Percentiles rank a stretch among this genome's conserved stretches.
These are phyloP conservation scores for Oxyura jamaicensis DNA, from an alignment of 2,113 vertebrate genomes.

Conservation along the genomic window DNA sequence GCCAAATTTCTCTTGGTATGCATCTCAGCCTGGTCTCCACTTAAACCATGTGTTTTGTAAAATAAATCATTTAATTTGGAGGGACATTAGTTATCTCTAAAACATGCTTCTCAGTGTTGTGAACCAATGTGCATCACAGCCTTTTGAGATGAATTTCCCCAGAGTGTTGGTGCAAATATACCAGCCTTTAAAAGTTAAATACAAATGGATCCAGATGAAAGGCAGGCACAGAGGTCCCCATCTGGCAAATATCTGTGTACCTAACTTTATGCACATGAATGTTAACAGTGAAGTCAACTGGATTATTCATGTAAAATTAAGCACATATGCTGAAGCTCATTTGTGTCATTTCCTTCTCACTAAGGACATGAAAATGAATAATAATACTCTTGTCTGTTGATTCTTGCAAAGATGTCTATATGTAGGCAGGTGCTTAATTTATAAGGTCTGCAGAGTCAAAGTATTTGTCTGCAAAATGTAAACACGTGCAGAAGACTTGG, in stretches of 20 bases:
- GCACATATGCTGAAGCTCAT: not conserved
- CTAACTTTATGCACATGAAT: not conserved
- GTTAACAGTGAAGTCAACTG: not conserved
- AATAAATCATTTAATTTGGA: not conserved
- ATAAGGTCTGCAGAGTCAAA: slow-evolving; percentile 13
- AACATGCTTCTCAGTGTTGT: not conserved
- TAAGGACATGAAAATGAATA: not conserved
- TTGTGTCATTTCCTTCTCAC: slow-evolving; percentile 31
- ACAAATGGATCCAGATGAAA: not conserved
- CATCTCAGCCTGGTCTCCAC: not conserved
- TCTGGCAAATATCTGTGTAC: not conserved
- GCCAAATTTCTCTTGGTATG: not conserved
- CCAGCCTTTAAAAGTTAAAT: not conserved
- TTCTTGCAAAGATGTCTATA: not conserved
- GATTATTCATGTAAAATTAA: slow-evolving; percentile 41
- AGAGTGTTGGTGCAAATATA: not conserved
- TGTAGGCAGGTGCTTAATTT: slow-evolving; percentile 29
- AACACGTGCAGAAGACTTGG: not conserved
- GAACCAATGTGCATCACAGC: not conserved
- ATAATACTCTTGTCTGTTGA: not conserved
- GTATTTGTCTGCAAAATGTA: slow-evolving; percentile 19
- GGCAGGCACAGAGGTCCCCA: not conserved
- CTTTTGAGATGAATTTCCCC: not conserved
- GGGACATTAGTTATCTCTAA: not conserved
- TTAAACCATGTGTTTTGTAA: not conserved